Percentiles rank a stretch among this genome's conserved stretches.
phyloP scores from a whole-genome alignment of 2,888 invertebrate genomes.

The Cosmia trapezina region DNA sequence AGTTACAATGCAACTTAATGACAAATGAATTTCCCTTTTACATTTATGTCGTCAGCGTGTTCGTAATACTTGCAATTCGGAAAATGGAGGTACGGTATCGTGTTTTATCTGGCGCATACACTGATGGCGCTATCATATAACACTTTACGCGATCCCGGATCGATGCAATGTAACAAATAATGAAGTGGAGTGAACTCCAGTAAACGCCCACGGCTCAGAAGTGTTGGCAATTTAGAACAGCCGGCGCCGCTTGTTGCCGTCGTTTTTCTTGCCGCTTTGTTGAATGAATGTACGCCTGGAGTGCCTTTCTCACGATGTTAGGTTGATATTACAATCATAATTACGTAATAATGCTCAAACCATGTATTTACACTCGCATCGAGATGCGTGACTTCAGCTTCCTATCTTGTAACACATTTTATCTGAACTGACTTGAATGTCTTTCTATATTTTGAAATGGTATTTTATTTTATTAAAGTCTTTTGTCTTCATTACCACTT shows the following conservation, averaged over 20 bases:
- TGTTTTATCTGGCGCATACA: conserved; percentile 40
- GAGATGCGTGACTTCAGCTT: not conserved
- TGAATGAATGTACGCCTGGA: conserved; percentile 84
- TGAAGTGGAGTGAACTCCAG: conserved; percentile 83
- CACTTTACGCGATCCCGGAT: conserved; percentile 72
- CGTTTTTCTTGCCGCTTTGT: conserved; percentile 86
- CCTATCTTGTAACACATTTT: not conserved
- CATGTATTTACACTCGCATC: conserved; percentile 36
- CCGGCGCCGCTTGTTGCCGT: conserved; percentile 84
- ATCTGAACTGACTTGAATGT: not conserved
- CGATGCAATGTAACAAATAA: conserved; percentile 84
- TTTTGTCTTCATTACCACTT: conserved; percentile 23
- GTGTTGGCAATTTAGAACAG: conserved; percentile 87
- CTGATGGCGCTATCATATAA: conserved; percentile 59
- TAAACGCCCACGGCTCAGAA: conserved; percentile 80
- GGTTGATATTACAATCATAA: conserved; percentile 78
- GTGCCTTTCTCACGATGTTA: conserved; percentile 80
- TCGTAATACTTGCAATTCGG: conserved; percentile 34
- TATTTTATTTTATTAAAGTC: conserved; percentile 6
- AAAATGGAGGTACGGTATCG: conserved; percentile 34
- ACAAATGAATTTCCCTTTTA: conserved; percentile 42
- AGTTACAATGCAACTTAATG: conserved; percentile 37
- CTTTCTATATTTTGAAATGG: conserved; percentile 15
- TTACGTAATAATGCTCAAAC: conserved; percentile 67
- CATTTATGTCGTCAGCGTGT: conserved; percentile 39